A percentile compares a stretch with the other conserved stretches of the same genome.
phyloP scores from a whole-genome alignment of 2,113 vertebrate species.

The Triplophysa dalaica region DNA sequence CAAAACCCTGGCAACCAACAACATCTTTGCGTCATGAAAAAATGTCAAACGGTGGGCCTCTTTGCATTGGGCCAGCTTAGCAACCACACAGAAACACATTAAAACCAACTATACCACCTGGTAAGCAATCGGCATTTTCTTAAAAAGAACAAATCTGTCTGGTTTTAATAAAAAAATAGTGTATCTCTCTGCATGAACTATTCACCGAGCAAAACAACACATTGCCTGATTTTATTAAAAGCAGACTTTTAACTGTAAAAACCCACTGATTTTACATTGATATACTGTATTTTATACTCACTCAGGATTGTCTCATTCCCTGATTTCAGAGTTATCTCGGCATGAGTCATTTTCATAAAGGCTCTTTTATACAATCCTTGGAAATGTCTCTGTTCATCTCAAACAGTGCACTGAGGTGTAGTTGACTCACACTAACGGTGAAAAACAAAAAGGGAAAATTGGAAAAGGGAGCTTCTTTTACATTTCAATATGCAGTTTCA shows the following conservation, averaged over 20 bases:
- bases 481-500: not conserved
- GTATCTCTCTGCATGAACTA: not conserved
- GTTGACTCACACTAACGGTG: slow-evolving; percentile 42
- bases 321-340: not conserved
- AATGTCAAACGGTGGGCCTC: no score
- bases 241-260: not conserved
- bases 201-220: not conserved
- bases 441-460: slow-evolving; percentile 35
- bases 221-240: not conserved
- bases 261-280: not conserved
- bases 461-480: slow-evolving; percentile 8
- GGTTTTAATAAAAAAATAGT: not conserved
- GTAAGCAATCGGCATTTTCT: not conserved
- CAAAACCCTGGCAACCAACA: not conserved
- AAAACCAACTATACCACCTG: not conserved
- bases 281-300: not conserved
- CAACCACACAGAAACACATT: no score
- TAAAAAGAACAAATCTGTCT: not conserved
- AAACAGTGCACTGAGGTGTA: not conserved
- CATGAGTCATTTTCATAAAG: slow-evolving; percentile 22
- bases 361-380: slow-evolving; percentile 7
- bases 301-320: slow-evolving; percentile 9
- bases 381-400: slow-evolving; percentile 27
- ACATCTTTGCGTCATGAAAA: no score
- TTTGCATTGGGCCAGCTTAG: no score